These are phyloP conservation scores for Montipora cactus DNA, from an alignment of 64 coral and sea anemone genomes.

Conservation along the genomic window DNA sequence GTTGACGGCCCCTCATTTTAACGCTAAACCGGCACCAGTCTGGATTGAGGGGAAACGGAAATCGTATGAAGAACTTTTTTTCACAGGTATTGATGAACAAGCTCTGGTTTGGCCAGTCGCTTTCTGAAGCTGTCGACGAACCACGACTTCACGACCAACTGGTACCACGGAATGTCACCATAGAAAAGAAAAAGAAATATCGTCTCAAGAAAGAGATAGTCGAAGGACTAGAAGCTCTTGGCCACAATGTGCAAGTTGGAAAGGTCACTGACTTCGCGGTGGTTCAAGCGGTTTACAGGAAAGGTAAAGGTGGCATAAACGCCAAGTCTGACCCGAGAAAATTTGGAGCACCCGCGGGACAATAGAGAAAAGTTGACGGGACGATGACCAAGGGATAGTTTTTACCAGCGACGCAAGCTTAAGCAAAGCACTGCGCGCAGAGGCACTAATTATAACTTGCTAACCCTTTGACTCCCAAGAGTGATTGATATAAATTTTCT, in stretches of 20 bases:
- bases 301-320: slow-evolving; percentile 45
- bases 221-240: slow-evolving; percentile 38
- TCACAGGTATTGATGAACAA: slow-evolving; percentile 83
- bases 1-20: too few relatives aligned
- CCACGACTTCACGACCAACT: slow-evolving; percentile 84
- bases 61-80: neutral
- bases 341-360: slow-evolving; percentile 73
- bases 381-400: too few relatives aligned
- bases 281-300: slow-evolving; percentile 83
- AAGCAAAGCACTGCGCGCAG: too few relatives aligned
- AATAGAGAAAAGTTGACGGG: neutral
- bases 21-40: too few relatives aligned
- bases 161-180: slow-evolving; percentile 62
- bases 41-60: too few relatives aligned
- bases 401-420: too few relatives aligned
- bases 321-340: slow-evolving; percentile 96
- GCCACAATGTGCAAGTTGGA: slow-evolving; percentile 20
- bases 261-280: slow-evolving; percentile 45
- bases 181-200: slow-evolving; percentile 11
- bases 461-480: too few relatives aligned
- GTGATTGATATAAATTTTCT: too few relatives aligned
- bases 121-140: slow-evolving; percentile 56
- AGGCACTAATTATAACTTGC: too few relatives aligned
- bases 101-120: slow-evolving; percentile 78
- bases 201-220: slow-evolving; percentile 26